Evolutionary conservation across 2,113 vertebrate species (phyloP).

Genomic region (Phoenicopterus ruber): DNA sequence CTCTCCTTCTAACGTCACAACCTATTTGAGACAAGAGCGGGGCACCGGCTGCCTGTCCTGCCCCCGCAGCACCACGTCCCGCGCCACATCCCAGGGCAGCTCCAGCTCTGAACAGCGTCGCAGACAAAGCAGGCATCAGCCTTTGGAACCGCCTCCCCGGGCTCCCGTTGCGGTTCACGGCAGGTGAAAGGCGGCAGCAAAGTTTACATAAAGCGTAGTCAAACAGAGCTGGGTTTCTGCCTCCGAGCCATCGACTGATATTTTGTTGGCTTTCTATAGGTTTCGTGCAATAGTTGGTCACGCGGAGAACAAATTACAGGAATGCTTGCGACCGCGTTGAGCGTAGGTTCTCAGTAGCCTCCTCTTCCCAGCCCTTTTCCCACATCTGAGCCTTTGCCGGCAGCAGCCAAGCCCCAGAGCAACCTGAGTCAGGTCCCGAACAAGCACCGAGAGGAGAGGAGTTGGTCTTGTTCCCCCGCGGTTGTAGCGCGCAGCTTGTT

Average conservation of each 20-base stretch:
- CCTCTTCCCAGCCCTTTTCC: neutral
- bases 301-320: neutral
- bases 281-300: neutral
- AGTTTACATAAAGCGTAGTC: neutral
- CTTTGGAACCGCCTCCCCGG: neutral
- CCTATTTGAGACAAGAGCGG: neutral
- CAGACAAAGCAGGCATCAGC: neutral
- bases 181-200: neutral
- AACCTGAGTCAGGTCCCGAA: neutral
- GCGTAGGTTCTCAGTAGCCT: neutral
- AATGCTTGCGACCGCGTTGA: accelerated
- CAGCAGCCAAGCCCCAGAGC: neutral
- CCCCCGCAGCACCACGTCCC: neutral
- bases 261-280: neutral
- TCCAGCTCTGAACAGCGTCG: neutral
- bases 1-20: neutral
- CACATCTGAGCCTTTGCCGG: neutral
- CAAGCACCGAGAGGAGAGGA: neutral
- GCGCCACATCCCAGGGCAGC: neutral
- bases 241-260: neutral
- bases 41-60: neutral
- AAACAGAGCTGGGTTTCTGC: neutral
- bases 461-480: neutral
- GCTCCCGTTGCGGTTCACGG: neutral
- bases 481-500: too few relatives aligned